Evolutionary conservation across 2,113 vertebrate species (phyloP).

Genomic region (Petroica traversi): DNA sequence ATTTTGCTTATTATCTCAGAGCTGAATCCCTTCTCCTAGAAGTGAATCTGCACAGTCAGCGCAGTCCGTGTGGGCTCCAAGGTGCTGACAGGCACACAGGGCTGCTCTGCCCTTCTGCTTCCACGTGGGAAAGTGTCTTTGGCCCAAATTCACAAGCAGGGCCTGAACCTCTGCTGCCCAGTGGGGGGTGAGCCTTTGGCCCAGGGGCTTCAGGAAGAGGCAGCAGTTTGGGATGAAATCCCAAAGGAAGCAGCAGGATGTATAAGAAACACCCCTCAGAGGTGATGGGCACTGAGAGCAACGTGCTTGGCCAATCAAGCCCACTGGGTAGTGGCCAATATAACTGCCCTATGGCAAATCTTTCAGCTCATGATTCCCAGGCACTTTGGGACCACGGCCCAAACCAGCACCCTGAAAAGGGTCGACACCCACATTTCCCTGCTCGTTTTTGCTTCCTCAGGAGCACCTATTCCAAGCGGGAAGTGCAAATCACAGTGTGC

Average conservation of each 20-base stretch:
- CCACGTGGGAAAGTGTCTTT: rapidly evolving
- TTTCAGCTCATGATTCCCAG: not conserved
- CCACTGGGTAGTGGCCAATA: rapidly evolving
- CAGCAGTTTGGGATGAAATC: not conserved
- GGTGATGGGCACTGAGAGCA: not conserved
- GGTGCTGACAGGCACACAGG: not conserved
- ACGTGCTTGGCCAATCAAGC: not conserved
- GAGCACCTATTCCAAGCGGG: not conserved
- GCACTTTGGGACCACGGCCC: not conserved
- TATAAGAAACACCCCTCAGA: not conserved
- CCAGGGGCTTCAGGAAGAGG: not conserved
- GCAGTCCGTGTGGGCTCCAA: rapidly evolving
- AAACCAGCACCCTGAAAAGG: not conserved
- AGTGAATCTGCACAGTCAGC: not conserved
- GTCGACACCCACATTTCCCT: not conserved
- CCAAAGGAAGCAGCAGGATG: not conserved
- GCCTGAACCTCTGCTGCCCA: not conserved
- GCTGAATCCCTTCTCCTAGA: not conserved
- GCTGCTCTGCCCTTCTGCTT: not conserved
- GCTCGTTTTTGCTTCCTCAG: rapidly evolving
- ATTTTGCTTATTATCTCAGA: not conserved
- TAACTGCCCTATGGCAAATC: not conserved
- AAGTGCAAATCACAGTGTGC: rapidly evolving
- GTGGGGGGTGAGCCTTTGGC: not conserved
- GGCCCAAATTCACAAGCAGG: not conserved